Percentiles rank a stretch among this genome's conserved stretches.
Evolutionary conservation across 2,888 invertebrate genomes (phyloP).

Genomic region (Caenorhabditis japonica): DNA sequence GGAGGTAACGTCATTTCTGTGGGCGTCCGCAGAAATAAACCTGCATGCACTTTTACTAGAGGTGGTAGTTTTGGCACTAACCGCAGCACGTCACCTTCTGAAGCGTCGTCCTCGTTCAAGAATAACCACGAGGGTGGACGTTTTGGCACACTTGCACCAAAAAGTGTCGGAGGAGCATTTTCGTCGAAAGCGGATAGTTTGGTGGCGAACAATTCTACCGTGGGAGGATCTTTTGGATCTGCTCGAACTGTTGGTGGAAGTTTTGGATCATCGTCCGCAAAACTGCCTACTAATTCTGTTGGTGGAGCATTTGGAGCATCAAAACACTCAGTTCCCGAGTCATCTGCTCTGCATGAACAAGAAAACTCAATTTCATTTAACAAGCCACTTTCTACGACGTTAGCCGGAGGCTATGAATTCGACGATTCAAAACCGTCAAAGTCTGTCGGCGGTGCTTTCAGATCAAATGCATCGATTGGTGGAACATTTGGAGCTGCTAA

Average conservation of each 20-base stretch:
- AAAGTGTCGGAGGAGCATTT: constrained; percentile 1
- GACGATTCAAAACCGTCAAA: no score
- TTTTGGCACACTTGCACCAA: constrained; percentile 24
- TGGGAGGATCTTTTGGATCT: constrained; percentile 10
- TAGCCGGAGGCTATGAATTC: no score
- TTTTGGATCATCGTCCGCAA: constrained; percentile 1
- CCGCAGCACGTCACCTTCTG: constrained; percentile 1
- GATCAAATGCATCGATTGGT: constrained; percentile 4
- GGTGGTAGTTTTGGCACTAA: constrained; percentile 39
- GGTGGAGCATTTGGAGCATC: constrained; percentile 9
- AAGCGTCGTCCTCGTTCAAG: constrained; percentile 20
- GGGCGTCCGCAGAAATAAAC: constrained; percentile 10
- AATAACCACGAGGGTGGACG: constrained; percentile 41
- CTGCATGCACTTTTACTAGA: constrained; percentile 36
- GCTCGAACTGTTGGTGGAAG: constrained; percentile 7
- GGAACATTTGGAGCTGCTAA: constrained; percentile 7
- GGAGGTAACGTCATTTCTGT: constrained; percentile 51
- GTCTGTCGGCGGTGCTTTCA: constrained; percentile 12
- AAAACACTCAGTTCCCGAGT: background rate
- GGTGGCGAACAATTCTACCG: background rate
- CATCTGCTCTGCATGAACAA: background rate
- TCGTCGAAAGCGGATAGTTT: background rate
- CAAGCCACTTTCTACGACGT: no score
- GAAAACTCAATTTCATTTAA: no score
- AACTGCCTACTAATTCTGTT: background rate